These are phyloP conservation scores for Drosophila punjabiensis DNA, from an alignment of 1,140 invertebrate genomes.

Conservation along the genomic window DNA sequence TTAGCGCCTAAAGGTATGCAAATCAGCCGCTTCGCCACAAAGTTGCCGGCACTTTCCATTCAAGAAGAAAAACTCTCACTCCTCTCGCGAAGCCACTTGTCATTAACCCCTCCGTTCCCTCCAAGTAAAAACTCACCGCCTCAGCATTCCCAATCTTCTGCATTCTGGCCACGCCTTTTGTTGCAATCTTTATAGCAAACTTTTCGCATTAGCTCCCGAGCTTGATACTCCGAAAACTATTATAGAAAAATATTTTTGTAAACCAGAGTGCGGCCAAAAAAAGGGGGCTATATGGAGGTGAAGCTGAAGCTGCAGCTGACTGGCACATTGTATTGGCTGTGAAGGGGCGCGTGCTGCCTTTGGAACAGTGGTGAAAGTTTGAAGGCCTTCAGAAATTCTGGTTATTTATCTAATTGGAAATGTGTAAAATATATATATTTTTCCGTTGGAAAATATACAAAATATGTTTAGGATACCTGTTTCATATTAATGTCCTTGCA, in stretches of 20 bases:
- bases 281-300: neutral
- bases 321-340: conserved; percentile 66
- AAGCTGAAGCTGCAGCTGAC: conserved; percentile 24
- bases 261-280: conserved; percentile 34
- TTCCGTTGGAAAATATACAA: neutral
- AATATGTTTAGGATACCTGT: no score
- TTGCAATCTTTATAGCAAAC: conserved; percentile 71
- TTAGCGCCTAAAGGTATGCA: conserved; percentile 77
- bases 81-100: conserved; percentile 46
- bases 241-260: conserved; percentile 80
- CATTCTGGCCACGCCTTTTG: conserved; percentile 45
- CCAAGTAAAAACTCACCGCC: neutral
- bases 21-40: conserved; percentile 56
- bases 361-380: conserved; percentile 25
- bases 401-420: neutral
- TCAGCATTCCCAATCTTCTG: conserved; percentile 30
- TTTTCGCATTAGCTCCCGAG: conserved; percentile 76
- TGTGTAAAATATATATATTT: neutral
- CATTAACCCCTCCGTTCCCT: conserved; percentile 51
- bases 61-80: conserved; percentile 13
- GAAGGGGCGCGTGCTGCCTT: conserved; percentile 42
- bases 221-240: conserved; percentile 81
- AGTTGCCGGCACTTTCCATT: conserved; percentile 43
- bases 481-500: no score
- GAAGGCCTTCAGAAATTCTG: neutral